phyloP scores from a whole-genome alignment of 1,140 invertebrate species.

The Eumaeus atala region DNA sequence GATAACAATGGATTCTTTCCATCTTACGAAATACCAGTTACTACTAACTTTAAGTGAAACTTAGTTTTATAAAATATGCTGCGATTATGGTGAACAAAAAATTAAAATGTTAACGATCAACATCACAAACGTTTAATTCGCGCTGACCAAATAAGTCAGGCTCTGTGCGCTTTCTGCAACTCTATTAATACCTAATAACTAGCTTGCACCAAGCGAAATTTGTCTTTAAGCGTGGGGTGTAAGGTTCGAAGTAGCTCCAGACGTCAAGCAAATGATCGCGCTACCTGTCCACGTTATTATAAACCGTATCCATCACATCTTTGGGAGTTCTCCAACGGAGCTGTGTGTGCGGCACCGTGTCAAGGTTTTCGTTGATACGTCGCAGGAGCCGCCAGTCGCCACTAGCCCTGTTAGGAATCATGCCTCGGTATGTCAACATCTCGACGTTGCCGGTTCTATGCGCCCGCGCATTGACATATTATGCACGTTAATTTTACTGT shows the following conservation, averaged over 20 bases:
- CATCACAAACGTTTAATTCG: constrained; percentile 24
- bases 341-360: constrained; percentile 21
- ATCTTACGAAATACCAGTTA: too few species aligned
- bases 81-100: too few species aligned
- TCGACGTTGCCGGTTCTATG: too few species aligned
- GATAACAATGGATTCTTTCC: too few species aligned
- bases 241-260: constrained; percentile 21
- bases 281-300: constrained; percentile 51
- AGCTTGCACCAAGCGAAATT: constrained; percentile 16
- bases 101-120: too few species aligned
- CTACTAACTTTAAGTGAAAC: too few species aligned
- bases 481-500: too few species aligned
- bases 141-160: constrained; percentile 61
- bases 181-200: constrained; percentile 51
- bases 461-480: too few species aligned
- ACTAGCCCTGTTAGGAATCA: too few species aligned
- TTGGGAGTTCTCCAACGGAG: constrained; percentile 32
- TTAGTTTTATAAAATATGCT: too few species aligned
- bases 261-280: constrained; percentile 23
- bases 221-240: constrained; percentile 17
- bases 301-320: constrained; percentile 41
- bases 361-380: constrained; percentile 13
- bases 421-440: too few species aligned
- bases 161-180: constrained; percentile 54
- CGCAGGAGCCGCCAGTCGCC: too few species aligned